Evolutionary conservation across 2,888 invertebrate species (phyloP).

Genomic region (Bruchidius siliquastri): DNA sequence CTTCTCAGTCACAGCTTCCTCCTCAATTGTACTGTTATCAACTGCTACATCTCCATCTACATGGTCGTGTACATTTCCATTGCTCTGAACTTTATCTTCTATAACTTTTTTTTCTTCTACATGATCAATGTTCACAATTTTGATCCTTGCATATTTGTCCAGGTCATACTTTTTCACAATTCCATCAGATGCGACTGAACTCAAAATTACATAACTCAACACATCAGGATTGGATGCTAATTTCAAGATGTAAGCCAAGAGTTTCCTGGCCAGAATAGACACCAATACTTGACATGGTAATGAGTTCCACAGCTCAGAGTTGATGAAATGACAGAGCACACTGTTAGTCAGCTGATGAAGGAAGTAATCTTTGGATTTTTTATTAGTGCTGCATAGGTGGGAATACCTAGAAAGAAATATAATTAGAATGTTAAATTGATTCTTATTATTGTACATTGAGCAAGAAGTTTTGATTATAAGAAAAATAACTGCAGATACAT

Average conservation of each 20-base stretch:
- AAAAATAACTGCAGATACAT: no score
- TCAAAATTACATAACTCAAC: slow-evolving; percentile 43
- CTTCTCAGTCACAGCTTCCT: neutral
- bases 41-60: neutral
- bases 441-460: no score
- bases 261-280: slow-evolving; percentile 57
- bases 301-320: slow-evolving; percentile 65
- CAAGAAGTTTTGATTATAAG: no score
- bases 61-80: neutral
- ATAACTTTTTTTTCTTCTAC: neutral
- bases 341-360: slow-evolving; percentile 54
- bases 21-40: neutral
- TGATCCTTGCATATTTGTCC: slow-evolving; percentile 26
- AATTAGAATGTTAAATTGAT: no score
- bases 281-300: slow-evolving; percentile 60
- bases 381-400: slow-evolving; percentile 42
- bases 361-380: slow-evolving; percentile 54
- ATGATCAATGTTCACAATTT: neutral
- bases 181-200: slow-evolving; percentile 23
- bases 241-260: slow-evolving; percentile 51
- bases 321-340: slow-evolving; percentile 58
- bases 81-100: neutral
- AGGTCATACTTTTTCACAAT: slow-evolving; percentile 29
- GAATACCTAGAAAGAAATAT: slow-evolving; percentile 38
- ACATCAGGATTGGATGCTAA: slow-evolving; percentile 52